These are phyloP conservation scores for Balaeniceps rex DNA, from an alignment of 2,113 vertebrate genomes.

Conservation along the genomic window DNA sequence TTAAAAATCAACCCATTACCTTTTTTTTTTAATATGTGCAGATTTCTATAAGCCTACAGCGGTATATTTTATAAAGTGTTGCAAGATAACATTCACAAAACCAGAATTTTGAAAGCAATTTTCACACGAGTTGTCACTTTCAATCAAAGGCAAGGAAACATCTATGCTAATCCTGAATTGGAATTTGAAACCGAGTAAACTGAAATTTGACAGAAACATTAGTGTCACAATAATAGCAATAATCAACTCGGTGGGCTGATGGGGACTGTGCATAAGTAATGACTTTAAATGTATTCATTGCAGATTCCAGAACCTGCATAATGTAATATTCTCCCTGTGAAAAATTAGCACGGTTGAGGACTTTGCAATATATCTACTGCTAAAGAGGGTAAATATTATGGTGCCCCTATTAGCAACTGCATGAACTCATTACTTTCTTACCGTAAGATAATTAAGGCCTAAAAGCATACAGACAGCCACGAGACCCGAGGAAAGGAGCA, in stretches of 20 bases:
- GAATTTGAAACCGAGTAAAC: conserved; percentile 30
- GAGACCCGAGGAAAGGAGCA: neutral
- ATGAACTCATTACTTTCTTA: neutral
- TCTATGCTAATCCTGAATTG: neutral
- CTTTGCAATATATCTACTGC: conserved; percentile 5
- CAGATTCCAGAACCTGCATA: neutral
- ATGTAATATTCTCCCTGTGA: neutral
- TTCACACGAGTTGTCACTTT: neutral
- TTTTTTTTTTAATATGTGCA: neutral
- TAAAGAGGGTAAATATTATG: conserved; percentile 28
- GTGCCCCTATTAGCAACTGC: neutral
- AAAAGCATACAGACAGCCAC: neutral
- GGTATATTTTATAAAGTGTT: neutral
- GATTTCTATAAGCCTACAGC: neutral
- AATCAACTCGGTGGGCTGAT: neutral
- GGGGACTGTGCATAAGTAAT: conserved; percentile 1
- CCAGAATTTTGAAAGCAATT: neutral
- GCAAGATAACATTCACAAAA: neutral
- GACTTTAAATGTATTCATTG: conserved; percentile 20
- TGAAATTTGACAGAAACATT: neutral
- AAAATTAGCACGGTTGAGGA: conserved; percentile 33
- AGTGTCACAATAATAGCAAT: conserved; percentile 28
- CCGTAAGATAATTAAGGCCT: conserved; percentile 30
- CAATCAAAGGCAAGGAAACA: neutral
- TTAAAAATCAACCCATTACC: neutral